Evolutionary conservation across 2,113 vertebrate genomes (phyloP), one percentile per base, ranked within the genome.

Genomic region (Mastomys coucha): DNA sequence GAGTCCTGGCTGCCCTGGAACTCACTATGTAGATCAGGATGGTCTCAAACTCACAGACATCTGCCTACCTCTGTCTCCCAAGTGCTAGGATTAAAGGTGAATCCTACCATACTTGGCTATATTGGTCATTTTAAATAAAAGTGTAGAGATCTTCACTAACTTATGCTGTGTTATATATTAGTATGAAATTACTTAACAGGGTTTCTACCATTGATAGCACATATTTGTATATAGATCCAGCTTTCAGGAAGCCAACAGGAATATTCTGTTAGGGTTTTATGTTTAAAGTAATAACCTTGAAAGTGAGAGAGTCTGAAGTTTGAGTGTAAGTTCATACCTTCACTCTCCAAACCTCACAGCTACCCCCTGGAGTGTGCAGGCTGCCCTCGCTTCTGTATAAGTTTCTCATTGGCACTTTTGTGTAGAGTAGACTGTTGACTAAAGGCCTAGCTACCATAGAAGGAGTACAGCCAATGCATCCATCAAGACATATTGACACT

Each of bases 301-400:
- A 13, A 72, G 51, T 10, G 42, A 56, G 33, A 36, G 24, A 2
- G 10, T 20, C 33, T 17, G 49, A 24, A 10, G 14, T 2, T n/a
- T 8, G 12, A 0, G 5, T 31, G 31, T 12, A 8, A 4, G 58
- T 12, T 76, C 22, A 1, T 1, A 1, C 0, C 2, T 2, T 22
- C 22, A 26, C 10, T 24, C 14, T 77, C 65, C 33, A 56, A 31
- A 28, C 20, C 8, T 76, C 58, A 22, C 26, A 19, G 45, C 0
- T 42, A 31, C 10, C 2, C 5, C 31, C 39, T n/a, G n/a, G 11
- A 31, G n/a, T n/a, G 1, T 69, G 11, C 24, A 9, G 63, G 11
- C 20, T 8, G 10, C 2, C 5, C 1, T 36, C 2, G 10, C 12
- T 11, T 4, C 19, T 19, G 5, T 3, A 7, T 3, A 4, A 11